Evolutionary conservation across 2,113 vertebrate species (phyloP).

Genomic region (Illadopsis cleaveri): DNA sequence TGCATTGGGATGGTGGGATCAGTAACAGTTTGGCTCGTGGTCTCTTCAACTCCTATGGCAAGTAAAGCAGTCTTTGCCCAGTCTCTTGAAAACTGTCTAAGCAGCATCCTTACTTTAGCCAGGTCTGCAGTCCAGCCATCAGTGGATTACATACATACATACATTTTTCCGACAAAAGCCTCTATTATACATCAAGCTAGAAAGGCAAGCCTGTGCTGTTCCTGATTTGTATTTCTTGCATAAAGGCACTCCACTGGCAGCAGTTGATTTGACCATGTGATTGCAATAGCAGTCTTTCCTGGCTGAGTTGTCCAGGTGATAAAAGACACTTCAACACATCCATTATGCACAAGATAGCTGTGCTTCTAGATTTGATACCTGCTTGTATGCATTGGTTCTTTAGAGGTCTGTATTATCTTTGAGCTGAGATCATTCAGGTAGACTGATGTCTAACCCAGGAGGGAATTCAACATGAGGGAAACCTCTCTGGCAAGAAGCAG

Average conservation of each 20-base stretch:
- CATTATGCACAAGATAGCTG: fast-evolving
- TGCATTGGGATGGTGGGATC: background rate
- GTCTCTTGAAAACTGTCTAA: background rate
- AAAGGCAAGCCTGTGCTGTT: background rate
- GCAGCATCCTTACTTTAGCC: background rate
- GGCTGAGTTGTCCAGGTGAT: background rate
- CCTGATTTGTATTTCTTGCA: background rate
- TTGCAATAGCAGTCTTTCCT: background rate
- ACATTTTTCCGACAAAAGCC: background rate
- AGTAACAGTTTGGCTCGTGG: fast-evolving
- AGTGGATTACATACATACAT: background rate
- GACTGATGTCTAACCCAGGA: background rate
- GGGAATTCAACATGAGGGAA: background rate
- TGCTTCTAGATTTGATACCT: background rate
- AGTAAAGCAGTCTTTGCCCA: background rate
- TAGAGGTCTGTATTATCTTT: background rate
- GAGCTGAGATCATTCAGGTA: background rate
- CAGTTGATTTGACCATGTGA: background rate
- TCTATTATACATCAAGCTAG: background rate
- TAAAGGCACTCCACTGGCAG: background rate
- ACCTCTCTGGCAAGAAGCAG: background rate
- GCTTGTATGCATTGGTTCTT: background rate
- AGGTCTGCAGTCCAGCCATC: background rate
- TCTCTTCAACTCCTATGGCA: background rate
- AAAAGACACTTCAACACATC: background rate